Evolutionary conservation across 2,113 vertebrate genomes (phyloP).

Genomic region (Genyomyrus donnyi): DNA sequence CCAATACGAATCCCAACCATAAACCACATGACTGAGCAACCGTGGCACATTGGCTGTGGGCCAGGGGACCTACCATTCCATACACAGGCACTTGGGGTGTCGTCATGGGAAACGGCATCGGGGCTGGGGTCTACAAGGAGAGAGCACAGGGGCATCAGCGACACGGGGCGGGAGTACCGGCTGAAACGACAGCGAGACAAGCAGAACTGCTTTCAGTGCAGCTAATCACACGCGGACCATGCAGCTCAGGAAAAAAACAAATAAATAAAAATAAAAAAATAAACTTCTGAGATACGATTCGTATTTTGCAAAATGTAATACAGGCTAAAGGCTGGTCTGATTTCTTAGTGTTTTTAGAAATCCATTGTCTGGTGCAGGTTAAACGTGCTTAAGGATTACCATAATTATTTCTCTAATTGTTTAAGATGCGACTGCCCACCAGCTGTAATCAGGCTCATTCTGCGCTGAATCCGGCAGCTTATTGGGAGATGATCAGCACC

Average conservation of each 20-base stretch:
- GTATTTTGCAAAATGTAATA: background rate
- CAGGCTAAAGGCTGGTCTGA: background rate
- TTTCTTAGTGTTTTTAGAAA: background rate
- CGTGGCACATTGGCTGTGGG: background rate
- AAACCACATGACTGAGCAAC: background rate
- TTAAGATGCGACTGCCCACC: background rate
- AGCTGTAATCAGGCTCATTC: background rate
- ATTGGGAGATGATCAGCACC: background rate
- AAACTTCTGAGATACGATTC: background rate
- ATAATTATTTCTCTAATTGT: background rate
- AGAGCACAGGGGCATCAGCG: background rate
- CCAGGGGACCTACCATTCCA: slow-evolving; percentile 71
- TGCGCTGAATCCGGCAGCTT: background rate
- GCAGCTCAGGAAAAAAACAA: background rate
- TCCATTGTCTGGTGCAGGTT: background rate
- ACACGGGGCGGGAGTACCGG: background rate
- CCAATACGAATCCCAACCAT: background rate
- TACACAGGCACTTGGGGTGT: slow-evolving; percentile 87
- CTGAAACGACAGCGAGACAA: background rate
- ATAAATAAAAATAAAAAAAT: background rate
- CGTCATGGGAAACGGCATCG: slow-evolving; percentile 74
- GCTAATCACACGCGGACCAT: background rate
- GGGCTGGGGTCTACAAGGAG: slow-evolving; percentile 67
- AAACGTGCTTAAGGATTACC: background rate
- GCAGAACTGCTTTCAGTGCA: background rate